These are phyloP conservation scores for Pseudomyrmex sp. DNA, from an alignment of 1,140 invertebrate species.

Conservation along the genomic window DNA sequence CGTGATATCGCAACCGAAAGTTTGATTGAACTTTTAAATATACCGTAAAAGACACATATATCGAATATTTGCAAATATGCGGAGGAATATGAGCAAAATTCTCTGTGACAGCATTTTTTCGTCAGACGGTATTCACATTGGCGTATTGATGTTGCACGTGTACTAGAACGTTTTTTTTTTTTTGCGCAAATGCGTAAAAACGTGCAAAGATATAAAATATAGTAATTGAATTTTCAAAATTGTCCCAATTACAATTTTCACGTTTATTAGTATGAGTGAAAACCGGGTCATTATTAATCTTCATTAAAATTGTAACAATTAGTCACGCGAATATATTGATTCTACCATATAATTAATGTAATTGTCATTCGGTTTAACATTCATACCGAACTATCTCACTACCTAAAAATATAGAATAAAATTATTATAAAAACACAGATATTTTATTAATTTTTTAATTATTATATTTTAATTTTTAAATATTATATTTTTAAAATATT, in stretches of 20 bases:
- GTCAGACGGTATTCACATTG: neutral
- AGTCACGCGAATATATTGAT: conserved; percentile 26
- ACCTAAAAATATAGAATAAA: neutral
- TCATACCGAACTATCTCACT: neutral
- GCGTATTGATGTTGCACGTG: neutral
- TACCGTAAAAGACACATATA: neutral
- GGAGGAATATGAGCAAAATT: neutral
- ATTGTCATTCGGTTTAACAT: conserved; percentile 20
- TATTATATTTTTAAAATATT: neutral
- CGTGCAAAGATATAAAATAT: neutral
- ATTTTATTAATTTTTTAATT: neutral
- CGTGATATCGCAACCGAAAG: neutral
- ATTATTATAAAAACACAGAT: neutral
- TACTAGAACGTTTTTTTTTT: neutral
- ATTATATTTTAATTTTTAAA: neutral
- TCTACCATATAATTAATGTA: conserved; percentile 24
- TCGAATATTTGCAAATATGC: neutral
- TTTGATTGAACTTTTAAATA: conserved; percentile 13
- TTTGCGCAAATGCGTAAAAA: neutral
- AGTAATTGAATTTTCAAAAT: conserved; percentile 30
- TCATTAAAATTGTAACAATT: conserved; percentile 40
- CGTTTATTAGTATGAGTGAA: conserved; percentile 25
- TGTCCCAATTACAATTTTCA: conserved; percentile 43
- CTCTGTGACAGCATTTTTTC: neutral
- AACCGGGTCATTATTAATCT: conserved; percentile 34